Evolutionary conservation across 2,113 vertebrate species (phyloP).

Genomic region (Apistogramma diplotaenia): DNA sequence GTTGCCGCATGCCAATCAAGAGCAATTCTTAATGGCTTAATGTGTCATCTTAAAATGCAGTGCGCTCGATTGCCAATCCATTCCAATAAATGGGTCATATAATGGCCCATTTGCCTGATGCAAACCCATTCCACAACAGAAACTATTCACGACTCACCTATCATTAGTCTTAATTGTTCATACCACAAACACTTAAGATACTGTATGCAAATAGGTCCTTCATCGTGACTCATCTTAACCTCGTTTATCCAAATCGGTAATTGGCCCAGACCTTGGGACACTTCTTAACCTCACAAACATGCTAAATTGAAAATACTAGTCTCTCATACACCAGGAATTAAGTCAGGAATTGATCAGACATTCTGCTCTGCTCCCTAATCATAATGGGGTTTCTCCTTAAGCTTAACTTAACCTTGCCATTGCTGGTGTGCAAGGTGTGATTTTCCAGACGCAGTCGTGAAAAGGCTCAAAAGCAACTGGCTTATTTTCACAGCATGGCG

Average conservation of each 20-base stretch:
- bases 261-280: constrained; percentile 6
- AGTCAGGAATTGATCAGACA: constrained; percentile 55
- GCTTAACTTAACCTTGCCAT: constrained; percentile 50
- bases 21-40: constrained; percentile 54
- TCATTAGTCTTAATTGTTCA: constrained; percentile 53
- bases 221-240: constrained; percentile 44
- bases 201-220: constrained; percentile 48
- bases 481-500: constrained; percentile 60
- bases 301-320: constrained; percentile 6
- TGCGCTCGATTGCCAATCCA: constrained; percentile 1
- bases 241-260: constrained; percentile 34
- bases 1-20: constrained; percentile 63
- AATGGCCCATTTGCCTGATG: constrained; percentile 46
- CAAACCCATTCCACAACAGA: constrained; percentile 43
- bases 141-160: constrained; percentile 28
- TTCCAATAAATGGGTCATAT: constrained; percentile 48
- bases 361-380: constrained; percentile 57
- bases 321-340: constrained; percentile 28
- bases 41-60: constrained; percentile 60
- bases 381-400: constrained; percentile 64
- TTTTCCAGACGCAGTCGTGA: constrained; percentile 49
- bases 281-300: constrained; percentile 30
- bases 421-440: constrained; percentile 4
- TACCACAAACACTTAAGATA: constrained; percentile 21
- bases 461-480: constrained; percentile 67